phyloP scores from a whole-genome alignment of 2,113 vertebrate genomes.

The Melierax canorus region DNA sequence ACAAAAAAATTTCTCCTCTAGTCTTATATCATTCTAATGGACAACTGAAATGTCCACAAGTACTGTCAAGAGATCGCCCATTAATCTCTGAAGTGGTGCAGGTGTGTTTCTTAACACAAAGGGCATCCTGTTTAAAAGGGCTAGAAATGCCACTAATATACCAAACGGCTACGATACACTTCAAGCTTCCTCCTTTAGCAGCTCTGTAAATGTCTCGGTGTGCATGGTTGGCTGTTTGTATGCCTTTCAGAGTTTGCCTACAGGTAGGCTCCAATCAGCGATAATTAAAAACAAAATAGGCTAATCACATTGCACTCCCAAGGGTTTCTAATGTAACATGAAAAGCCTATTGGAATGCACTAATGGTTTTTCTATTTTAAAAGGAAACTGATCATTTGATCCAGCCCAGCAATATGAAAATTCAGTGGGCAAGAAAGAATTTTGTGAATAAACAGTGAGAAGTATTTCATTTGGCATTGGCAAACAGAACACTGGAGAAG shows the following conservation, averaged over 20 bases:
- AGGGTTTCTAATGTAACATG: neutral
- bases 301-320: neutral
- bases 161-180: neutral
- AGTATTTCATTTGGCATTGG: slow-evolving; percentile 29
- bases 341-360: slow-evolving; percentile 16
- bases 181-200: neutral
- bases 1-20: neutral
- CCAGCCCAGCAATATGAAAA: slow-evolving; percentile 24
- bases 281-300: neutral
- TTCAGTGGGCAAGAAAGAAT: slow-evolving; percentile 46
- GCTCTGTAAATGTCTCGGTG: neutral
- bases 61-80: slow-evolving; percentile 8
- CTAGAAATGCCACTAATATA: neutral
- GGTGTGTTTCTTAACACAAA: slow-evolving; percentile 39
- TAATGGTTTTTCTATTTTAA: slow-evolving; percentile 35
- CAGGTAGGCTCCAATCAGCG: slow-evolving; percentile 21
- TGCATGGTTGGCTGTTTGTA: neutral
- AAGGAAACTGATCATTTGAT: slow-evolving; percentile 19
- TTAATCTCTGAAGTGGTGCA: slow-evolving; percentile 12
- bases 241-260: neutral
- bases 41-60: neutral
- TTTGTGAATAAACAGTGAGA: slow-evolving; percentile 53
- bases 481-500: neutral
- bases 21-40: slow-evolving; percentile 22
- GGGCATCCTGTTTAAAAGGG: neutral